Conservation (phyloP, 2,797 vertebrate species). For the Chiropotes sagulatus region DNA sequence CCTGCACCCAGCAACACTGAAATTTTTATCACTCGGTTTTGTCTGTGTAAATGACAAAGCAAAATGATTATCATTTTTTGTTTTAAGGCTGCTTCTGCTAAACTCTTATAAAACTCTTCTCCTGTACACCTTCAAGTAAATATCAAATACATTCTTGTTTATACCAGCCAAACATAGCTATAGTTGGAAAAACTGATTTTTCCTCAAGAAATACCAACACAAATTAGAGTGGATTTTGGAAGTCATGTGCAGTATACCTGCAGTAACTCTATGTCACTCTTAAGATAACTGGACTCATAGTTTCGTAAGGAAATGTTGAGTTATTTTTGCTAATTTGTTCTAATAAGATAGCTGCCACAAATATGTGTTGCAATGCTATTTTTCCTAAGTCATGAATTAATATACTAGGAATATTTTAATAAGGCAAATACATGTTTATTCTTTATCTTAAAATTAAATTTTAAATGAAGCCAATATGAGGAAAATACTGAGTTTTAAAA, state of each 20-base stretch:
- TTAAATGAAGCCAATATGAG: not conserved
- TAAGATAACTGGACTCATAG: not conserved
- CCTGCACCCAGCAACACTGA: not conserved
- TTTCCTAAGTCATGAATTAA: not conserved
- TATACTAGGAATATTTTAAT: not conserved
- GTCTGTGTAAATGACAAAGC: not conserved
- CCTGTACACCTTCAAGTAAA: not conserved
- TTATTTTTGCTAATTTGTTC: slow-evolving; percentile 10
- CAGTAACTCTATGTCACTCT: not conserved
- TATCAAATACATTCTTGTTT: not conserved
- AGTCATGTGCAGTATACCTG: not conserved
- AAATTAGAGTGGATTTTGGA: not conserved
- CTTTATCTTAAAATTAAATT: slow-evolving; percentile 2
- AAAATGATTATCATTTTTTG: not conserved
- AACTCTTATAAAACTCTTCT: not conserved
- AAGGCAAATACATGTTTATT: slow-evolving; percentile 4
- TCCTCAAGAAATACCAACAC: not conserved
- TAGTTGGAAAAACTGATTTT: not conserved
- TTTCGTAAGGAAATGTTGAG: slow-evolving; percentile 21
- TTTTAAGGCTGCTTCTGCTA: slow-evolving; percentile 16
- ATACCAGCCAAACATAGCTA: not conserved
- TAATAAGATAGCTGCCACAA: not conserved
- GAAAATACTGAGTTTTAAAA: slow-evolving; percentile 5
- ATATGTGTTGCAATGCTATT: not conserved
- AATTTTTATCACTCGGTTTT: slow-evolving; percentile 2